Percentiles rank a stretch among this genome's conserved stretches.
These are phyloP conservation scores for Lysiphlebus fabarum DNA, from an alignment of 1,140 invertebrate species.

Conservation along the genomic window DNA sequence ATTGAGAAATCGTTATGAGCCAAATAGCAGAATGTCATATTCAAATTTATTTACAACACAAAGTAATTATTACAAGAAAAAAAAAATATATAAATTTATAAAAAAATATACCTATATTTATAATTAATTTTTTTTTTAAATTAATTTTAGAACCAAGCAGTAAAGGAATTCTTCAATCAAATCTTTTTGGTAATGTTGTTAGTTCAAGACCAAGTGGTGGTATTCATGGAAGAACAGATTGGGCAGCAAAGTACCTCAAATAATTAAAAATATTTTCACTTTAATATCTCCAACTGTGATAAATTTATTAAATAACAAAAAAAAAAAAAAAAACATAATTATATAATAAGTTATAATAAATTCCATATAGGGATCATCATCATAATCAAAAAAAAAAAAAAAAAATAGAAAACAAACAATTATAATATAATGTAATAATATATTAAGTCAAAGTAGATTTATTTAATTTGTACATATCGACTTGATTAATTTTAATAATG, in stretches of 20 bases:
- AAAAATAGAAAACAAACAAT: neutral
- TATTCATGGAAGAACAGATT: slow-evolving; percentile 60
- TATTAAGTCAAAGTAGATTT: slow-evolving; percentile 26
- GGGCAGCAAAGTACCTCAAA: slow-evolving; percentile 62
- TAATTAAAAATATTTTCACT: slow-evolving; percentile 28
- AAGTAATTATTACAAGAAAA: neutral
- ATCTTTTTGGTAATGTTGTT: slow-evolving; percentile 45
- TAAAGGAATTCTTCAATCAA: slow-evolving; percentile 43
- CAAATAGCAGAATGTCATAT: slow-evolving; percentile 49
- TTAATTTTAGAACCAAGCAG: slow-evolving; percentile 34
- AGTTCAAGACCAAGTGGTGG: slow-evolving; percentile 49
- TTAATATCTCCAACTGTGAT: slow-evolving; percentile 13
- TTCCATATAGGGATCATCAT: neutral
- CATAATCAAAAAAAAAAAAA: neutral
- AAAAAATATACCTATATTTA: no score
- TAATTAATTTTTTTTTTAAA: slow-evolving; percentile 5
- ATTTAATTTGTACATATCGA: slow-evolving; percentile 37
- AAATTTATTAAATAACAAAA: slow-evolving; percentile 4
- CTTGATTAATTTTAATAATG: slow-evolving; percentile 17
- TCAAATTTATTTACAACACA: slow-evolving; percentile 46
- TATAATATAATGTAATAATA: slow-evolving; percentile 12
- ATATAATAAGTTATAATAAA: no score
- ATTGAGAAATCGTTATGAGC: slow-evolving; percentile 60
- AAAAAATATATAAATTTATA: neutral
- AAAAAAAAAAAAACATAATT: neutral